phyloP scores from a whole-genome alignment of 1,140 invertebrate species.

The Dendroctonus valens region DNA sequence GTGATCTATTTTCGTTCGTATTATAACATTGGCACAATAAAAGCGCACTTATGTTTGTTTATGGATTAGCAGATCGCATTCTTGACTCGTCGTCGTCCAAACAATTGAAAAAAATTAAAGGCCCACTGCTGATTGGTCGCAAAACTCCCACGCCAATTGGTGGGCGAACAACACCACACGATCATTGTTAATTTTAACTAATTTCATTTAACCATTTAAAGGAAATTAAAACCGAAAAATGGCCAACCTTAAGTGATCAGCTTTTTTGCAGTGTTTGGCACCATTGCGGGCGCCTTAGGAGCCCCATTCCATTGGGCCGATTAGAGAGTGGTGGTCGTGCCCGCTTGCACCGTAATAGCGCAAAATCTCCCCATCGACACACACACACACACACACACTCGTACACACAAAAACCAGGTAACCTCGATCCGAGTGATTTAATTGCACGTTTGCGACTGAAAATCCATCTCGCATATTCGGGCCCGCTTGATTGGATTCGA shows the following conservation, averaged over 20 bases:
- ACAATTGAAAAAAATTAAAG: too few relatives aligned
- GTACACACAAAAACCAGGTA: conserved; percentile 1
- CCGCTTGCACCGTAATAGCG: not conserved
- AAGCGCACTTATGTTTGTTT: too few relatives aligned
- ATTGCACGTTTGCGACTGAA: conserved; percentile 1
- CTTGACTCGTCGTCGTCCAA: too few relatives aligned
- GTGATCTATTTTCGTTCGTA: too few relatives aligned
- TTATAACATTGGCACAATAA: too few relatives aligned
- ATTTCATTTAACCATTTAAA: too few relatives aligned
- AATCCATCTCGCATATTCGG: not conserved
- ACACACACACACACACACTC: not conserved
- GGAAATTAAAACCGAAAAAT: not conserved
- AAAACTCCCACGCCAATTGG: too few relatives aligned
- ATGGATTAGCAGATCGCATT: too few relatives aligned
- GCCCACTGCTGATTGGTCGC: too few relatives aligned
- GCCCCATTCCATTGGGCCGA: not conserved
- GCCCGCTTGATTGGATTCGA: conserved; percentile 1
- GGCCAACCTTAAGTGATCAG: not conserved
- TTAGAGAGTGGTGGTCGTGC: not conserved
- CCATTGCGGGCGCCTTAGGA: not conserved
- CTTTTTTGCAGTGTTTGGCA: not conserved
- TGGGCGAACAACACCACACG: too few relatives aligned
- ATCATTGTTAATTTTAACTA: too few relatives aligned
- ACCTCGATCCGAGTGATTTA: conserved; percentile 7
- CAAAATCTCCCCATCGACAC: not conserved